Conservation (phyloP, 2,888 invertebrate species). For the Rhaphigaster nebulosa region DNA sequence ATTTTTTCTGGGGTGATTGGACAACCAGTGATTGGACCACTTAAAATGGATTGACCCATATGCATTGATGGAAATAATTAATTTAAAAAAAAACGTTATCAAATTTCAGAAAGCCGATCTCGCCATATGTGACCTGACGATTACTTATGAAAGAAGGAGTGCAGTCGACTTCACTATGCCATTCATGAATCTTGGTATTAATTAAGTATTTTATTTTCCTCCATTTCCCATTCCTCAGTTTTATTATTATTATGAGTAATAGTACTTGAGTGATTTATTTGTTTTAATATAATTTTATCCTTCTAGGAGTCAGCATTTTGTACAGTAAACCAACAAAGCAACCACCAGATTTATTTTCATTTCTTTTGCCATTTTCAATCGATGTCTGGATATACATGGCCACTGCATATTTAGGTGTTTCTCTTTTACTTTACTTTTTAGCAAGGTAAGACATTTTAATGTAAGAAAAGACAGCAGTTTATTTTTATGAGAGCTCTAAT, state of each 20-base stretch:
- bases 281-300: constrained; percentile 12
- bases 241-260: background rate
- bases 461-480: background rate
- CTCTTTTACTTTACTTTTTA: constrained; percentile 79
- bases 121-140: constrained; percentile 95
- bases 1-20: too few species aligned
- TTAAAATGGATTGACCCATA: too few species aligned
- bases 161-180: constrained; percentile 96
- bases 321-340: constrained; percentile 84
- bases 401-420: constrained; percentile 86
- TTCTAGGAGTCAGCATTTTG: constrained; percentile 84
- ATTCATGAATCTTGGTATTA: constrained; percentile 91
- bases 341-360: constrained; percentile 88
- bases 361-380: constrained; percentile 87
- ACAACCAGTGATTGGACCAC: too few species aligned
- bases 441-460: constrained; percentile 59
- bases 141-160: constrained; percentile 89
- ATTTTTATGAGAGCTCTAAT: background rate
- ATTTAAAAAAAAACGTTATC: background rate
- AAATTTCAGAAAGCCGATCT: constrained; percentile 88
- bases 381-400: constrained; percentile 94
- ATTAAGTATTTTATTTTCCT: background rate
- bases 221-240: background rate
- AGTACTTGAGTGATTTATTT: background rate
- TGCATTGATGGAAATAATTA: too few species aligned